phyloP scores from a whole-genome alignment of 1,140 invertebrate genomes.

The Vollenhovia emeryi region DNA sequence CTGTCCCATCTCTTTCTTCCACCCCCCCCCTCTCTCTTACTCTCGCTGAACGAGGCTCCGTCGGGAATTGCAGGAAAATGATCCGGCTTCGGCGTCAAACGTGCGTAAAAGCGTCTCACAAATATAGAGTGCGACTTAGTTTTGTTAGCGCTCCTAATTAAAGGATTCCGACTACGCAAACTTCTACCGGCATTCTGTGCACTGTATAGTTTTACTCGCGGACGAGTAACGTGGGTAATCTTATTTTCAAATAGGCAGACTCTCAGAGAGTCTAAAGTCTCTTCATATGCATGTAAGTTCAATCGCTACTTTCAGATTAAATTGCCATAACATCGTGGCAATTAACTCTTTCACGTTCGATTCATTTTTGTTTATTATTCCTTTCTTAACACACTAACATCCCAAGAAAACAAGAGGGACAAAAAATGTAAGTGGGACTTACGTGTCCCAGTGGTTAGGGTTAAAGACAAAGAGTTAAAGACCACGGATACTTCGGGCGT shows the following conservation, averaged over 20 bases:
- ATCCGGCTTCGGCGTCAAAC: background rate
- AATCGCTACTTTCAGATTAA: background rate
- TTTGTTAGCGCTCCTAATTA: background rate
- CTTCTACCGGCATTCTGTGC: background rate
- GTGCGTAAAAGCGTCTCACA: conserved; percentile 19
- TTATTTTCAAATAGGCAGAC: background rate
- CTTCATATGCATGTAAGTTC: background rate
- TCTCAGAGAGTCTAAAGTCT: too few relatives aligned
- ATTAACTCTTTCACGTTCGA: too few relatives aligned
- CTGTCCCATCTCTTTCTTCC: background rate
- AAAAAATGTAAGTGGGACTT: too few relatives aligned
- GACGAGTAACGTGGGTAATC: background rate
- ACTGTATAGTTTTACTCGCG: background rate
- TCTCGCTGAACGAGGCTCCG: background rate
- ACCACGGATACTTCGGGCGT: background rate
- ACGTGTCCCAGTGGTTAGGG: too few relatives aligned
- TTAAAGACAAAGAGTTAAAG: too few relatives aligned
- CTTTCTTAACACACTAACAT: too few relatives aligned
- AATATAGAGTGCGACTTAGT: background rate
- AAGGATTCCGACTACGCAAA: background rate
- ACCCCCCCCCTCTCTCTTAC: background rate
- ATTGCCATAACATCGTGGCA: background rate
- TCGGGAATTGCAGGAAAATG: background rate
- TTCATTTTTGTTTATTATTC: too few relatives aligned
- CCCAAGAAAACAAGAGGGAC: too few relatives aligned